These are phyloP conservation scores for Antennarius striatus DNA, from an alignment of 2,113 vertebrate genomes.

Conservation along the genomic window DNA sequence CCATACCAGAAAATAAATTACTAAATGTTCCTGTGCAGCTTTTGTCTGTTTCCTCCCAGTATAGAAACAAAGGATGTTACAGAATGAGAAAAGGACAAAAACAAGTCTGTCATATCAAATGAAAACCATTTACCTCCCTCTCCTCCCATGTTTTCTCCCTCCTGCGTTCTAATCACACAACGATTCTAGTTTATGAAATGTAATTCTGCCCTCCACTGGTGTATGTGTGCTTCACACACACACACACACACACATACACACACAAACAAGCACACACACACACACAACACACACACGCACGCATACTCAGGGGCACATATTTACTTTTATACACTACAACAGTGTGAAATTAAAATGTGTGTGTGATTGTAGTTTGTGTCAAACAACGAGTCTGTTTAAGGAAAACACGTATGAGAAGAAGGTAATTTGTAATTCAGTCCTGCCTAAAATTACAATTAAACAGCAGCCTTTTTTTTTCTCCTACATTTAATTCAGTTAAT, in stretches of 20 bases:
- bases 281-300: neutral
- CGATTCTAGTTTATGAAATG: constrained; percentile 83
- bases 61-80: constrained; percentile 40
- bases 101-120: constrained; percentile 51
- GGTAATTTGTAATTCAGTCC: constrained; percentile 49
- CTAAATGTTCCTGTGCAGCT: no score
- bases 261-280: constrained; percentile 53
- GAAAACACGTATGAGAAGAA: constrained; percentile 48
- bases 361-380: constrained; percentile 15
- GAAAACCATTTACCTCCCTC: constrained; percentile 50
- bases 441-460: constrained; percentile 50
- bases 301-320: constrained; percentile 6
- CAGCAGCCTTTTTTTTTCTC: constrained; percentile 33
- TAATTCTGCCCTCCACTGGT: constrained; percentile 99
- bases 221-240: no score
- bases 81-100: neutral
- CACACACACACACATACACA: constrained; percentile 53
- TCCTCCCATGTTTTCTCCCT: constrained; percentile 13
- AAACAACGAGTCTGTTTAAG: constrained; percentile 33
- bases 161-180: constrained; percentile 73
- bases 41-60: constrained; percentile 2
- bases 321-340: neutral
- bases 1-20: no score
- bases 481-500: constrained; percentile 59
- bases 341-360: neutral